A percentile compares a stretch with the other conserved stretches of the same genome.
phyloP scores from a whole-genome alignment of 2,113 vertebrate species.

The Hirundichthys speculiger region DNA sequence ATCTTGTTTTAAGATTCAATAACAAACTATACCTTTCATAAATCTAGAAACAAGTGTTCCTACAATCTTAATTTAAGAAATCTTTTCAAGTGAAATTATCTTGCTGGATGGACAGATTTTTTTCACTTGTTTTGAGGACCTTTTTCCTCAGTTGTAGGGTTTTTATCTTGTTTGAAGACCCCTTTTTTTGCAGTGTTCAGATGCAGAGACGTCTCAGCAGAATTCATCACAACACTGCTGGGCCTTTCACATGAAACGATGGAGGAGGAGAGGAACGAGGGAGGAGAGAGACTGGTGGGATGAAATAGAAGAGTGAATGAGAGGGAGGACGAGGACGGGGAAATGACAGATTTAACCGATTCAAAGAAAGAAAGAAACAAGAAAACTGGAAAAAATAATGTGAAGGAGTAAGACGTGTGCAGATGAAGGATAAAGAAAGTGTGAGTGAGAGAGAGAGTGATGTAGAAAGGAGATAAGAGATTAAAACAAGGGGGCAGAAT shows the following conservation, averaged over 20 bases:
- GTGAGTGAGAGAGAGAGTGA: neutral
- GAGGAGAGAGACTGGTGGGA: conserved; percentile 26
- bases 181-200: too few species aligned
- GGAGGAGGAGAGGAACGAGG: conserved; percentile 28
- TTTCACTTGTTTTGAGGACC: too few species aligned
- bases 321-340: conserved; percentile 1
- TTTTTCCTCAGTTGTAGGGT: too few species aligned
- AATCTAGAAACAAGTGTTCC: too few species aligned
- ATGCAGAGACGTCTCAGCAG: conserved; percentile 18
- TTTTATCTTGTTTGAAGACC: too few species aligned
- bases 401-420: neutral
- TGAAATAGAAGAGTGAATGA: neutral
- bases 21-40: too few species aligned
- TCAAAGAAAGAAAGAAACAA: conserved; percentile 1
- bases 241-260: conserved; percentile 35
- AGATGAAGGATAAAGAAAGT: neutral
- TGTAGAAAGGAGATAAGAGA: conserved; percentile 21
- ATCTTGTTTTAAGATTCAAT: too few species aligned
- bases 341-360: conserved; percentile 6
- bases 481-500: neutral
- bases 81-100: too few species aligned
- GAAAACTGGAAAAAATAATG: neutral
- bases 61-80: too few species aligned
- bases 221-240: conserved; percentile 22
- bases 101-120: too few species aligned